These are phyloP conservation scores for Heliocidaris tuberculata DNA, from an alignment of 35 echinoderm and acorn worm species.

Conservation along the genomic window DNA sequence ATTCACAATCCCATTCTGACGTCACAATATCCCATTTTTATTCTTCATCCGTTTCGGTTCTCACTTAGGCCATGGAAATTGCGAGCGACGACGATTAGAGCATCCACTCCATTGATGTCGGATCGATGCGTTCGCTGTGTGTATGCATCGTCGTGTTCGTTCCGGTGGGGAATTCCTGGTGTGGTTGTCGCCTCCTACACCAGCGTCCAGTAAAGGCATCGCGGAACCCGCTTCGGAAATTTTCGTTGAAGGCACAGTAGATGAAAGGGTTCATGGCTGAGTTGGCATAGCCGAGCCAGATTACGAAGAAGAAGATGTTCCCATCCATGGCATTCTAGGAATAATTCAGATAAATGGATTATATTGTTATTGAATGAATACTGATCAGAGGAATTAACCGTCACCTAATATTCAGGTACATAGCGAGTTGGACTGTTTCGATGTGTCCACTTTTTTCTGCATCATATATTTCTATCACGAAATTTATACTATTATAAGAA, in stretches of 20 bases:
- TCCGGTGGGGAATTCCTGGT: not conserved
- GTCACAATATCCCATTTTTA: too few species aligned
- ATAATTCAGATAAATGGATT: too few species aligned
- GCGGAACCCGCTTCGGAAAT: conserved; percentile 83
- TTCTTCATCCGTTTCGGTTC: too few species aligned
- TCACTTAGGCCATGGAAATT: too few species aligned
- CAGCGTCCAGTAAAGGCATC: conserved; percentile 67
- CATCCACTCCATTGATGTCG: not conserved
- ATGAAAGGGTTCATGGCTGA: conserved; percentile 97
- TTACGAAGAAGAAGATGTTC: conserved; percentile 41
- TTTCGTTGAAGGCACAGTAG: conserved; percentile 98
- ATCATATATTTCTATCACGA: too few species aligned
- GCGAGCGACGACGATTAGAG: not conserved
- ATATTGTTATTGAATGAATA: too few species aligned
- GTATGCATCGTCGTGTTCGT: not conserved
- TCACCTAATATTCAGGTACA: too few species aligned
- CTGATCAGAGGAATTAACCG: too few species aligned
- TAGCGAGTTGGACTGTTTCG: too few species aligned
- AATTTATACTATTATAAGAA: too few species aligned
- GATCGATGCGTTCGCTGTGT: not conserved
- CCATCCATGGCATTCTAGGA: not conserved
- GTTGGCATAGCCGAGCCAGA: conserved; percentile 75
- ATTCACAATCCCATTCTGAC: too few species aligned
- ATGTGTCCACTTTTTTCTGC: too few species aligned
- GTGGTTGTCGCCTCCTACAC: conserved; percentile 24